These are phyloP conservation scores for Tychaedon coryphoeus DNA, from an alignment of 2,113 vertebrate species.

Conservation along the genomic window DNA sequence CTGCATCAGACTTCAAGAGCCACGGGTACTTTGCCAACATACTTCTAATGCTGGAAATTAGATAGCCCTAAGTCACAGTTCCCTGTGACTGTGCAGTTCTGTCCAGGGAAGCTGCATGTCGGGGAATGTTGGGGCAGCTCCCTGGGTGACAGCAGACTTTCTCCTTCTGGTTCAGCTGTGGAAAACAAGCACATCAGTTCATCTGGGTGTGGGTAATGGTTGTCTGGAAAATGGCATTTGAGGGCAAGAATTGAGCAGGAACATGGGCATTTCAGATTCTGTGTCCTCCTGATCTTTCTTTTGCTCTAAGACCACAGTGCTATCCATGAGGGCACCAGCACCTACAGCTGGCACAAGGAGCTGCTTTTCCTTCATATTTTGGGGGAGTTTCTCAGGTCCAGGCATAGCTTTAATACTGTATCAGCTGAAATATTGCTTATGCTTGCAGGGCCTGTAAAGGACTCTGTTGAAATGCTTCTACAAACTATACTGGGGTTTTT, in stretches of 20 bases:
- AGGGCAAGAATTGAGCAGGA: neutral
- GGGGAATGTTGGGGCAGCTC: neutral
- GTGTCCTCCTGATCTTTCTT: neutral
- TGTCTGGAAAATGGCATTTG: neutral
- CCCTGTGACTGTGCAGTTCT: neutral
- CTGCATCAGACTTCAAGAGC: neutral
- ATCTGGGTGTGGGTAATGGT: neutral
- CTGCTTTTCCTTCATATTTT: neutral
- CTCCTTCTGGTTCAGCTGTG: neutral
- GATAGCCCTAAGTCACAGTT: neutral
- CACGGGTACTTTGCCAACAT: rapidly evolving
- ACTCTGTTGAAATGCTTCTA: neutral
- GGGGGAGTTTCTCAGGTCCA: neutral
- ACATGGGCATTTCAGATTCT: neutral
- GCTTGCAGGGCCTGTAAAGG: neutral
- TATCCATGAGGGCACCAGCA: neutral
- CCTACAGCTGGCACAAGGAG: neutral
- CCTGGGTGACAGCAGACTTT: neutral
- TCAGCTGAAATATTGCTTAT: neutral
- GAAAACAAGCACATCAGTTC: neutral
- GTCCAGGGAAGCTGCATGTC: neutral
- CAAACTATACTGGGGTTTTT: neutral
- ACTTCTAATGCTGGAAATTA: neutral
- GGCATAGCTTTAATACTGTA: neutral
- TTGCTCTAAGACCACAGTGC: neutral